Conservation (phyloP, 64 coral and sea anemone genomes). For the Dendronephthya gigantea region DNA sequence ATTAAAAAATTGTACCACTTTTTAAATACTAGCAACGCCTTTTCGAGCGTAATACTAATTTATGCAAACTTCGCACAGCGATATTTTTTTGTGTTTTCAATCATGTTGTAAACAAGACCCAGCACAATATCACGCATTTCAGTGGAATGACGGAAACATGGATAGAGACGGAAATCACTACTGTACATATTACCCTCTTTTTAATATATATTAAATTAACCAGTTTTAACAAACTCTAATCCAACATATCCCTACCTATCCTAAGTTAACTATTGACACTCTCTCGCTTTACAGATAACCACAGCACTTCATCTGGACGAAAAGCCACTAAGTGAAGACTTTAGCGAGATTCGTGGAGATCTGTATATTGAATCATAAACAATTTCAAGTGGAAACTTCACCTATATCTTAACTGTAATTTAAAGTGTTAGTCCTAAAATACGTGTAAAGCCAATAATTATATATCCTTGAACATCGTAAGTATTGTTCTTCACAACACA, state of each 20-base stretch:
- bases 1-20: too few species aligned
- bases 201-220: too few species aligned
- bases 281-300: not conserved
- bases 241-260: not conserved
- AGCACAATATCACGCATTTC: too few species aligned
- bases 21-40: too few species aligned
- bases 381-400: not conserved
- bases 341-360: not conserved
- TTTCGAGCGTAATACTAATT: too few species aligned
- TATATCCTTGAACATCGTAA: not conserved
- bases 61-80: too few species aligned
- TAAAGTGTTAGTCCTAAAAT: not conserved
- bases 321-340: constrained; percentile 14
- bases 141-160: too few species aligned
- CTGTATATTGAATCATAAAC: not conserved
- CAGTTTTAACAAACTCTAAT: not conserved
- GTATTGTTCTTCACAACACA: not conserved
- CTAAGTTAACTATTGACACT: not conserved
- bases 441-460: not conserved
- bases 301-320: constrained; percentile 2
- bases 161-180: too few species aligned
- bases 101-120: too few species aligned
- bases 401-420: not conserved
- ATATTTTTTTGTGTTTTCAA: too few species aligned
- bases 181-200: too few species aligned